A percentile compares a stretch with the other conserved stretches of the same genome.
phyloP scores from a whole-genome alignment of 2,888 invertebrate species.

The Agrochola macilenta region DNA sequence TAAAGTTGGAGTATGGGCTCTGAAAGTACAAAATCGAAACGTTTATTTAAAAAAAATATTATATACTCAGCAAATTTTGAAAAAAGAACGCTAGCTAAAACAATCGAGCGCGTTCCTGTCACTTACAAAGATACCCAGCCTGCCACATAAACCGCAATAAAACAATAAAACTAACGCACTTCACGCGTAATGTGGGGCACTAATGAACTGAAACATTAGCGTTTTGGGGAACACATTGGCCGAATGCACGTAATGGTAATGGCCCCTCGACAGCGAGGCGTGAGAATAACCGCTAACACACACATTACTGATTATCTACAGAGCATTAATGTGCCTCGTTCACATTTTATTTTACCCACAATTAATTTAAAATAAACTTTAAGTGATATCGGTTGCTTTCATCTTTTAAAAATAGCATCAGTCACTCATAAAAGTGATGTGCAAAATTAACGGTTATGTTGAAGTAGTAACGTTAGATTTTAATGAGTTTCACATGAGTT shows the following conservation, averaged over 20 bases:
- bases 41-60: not conserved
- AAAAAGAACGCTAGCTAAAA: constrained; percentile 24
- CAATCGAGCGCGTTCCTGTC: constrained; percentile 20
- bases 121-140: constrained; percentile 44
- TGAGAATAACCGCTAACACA: constrained; percentile 79
- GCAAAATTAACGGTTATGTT: constrained; percentile 29
- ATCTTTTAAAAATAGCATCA: constrained; percentile 36
- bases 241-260: constrained; percentile 67
- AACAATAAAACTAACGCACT: constrained; percentile 63
- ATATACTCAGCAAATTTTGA: not conserved
- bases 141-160: constrained; percentile 45
- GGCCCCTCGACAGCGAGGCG: constrained; percentile 68
- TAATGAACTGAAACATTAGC: constrained; percentile 70
- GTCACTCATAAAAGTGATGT: constrained; percentile 46
- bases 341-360: constrained; percentile 65
- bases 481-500: constrained; percentile 26
- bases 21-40: not conserved
- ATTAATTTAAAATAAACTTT: constrained; percentile 66
- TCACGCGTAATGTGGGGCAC: constrained; percentile 55
- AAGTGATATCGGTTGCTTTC: constrained; percentile 60
- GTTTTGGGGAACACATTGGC: constrained; percentile 68
- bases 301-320: constrained; percentile 83
- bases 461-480: constrained; percentile 25
- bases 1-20: not conserved
- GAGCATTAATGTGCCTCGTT: constrained; percentile 75